A percentile compares a stretch with the other conserved stretches of the same genome.
These are phyloP conservation scores for Melanitta fusca DNA, from an alignment of 2,797 vertebrate genomes.

Conservation along the genomic window DNA sequence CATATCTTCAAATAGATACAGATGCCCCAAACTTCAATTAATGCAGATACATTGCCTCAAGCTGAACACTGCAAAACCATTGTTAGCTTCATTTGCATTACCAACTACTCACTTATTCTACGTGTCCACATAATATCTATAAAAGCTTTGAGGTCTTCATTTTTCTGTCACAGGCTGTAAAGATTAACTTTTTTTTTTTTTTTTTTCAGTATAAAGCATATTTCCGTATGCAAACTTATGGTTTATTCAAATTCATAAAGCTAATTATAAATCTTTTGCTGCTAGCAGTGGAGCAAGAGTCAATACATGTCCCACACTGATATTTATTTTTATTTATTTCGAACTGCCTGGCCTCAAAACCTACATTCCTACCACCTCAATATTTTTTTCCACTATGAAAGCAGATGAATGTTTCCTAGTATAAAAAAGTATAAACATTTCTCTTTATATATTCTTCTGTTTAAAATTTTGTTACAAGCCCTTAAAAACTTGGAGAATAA, in stretches of 20 bases:
- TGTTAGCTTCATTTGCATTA: slow-evolving; percentile 45
- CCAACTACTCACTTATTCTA: slow-evolving; percentile 10
- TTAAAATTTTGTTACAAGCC: not conserved
- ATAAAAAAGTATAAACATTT: not conserved
- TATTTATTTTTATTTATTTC: not conserved
- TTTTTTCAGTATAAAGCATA: not conserved
- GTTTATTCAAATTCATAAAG: slow-evolving; percentile 37
- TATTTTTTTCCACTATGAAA: not conserved
- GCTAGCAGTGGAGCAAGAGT: not conserved
- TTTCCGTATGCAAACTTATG: slow-evolving; percentile 15
- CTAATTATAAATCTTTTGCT: not conserved
- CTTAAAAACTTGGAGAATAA: not conserved
- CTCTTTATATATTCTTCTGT: not conserved
- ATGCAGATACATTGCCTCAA: not conserved
- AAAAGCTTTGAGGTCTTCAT: slow-evolving; percentile 48
- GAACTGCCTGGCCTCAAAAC: not conserved
- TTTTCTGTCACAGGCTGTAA: slow-evolving; percentile 51
- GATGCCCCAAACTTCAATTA: not conserved
- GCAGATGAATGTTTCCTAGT: not conserved
- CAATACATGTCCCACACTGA: not conserved
- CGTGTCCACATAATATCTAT: slow-evolving; percentile 25
- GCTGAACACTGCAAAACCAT: not conserved
- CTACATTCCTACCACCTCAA: not conserved
- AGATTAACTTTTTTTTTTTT: not conserved
- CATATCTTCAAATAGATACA: not conserved